A percentile compares a stretch with the other conserved stretches of the same genome.
Evolutionary conservation across 2,888 invertebrate species (phyloP).

Genomic region (Furcula furcula): DNA sequence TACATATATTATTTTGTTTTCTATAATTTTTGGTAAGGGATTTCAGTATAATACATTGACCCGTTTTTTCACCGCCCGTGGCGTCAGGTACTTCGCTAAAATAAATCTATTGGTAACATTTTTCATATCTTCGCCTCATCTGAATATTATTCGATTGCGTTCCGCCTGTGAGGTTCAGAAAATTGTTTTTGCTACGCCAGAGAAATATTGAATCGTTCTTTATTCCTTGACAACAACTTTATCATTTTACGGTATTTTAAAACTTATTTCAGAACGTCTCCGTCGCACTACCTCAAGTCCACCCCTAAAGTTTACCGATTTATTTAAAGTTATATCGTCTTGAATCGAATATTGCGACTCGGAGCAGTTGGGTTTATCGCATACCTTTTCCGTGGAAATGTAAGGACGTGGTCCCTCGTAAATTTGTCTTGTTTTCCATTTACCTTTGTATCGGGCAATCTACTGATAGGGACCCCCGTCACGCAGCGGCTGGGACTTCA

Average conservation of each 20-base stretch:
- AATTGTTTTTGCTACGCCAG: slow-evolving; percentile 44
- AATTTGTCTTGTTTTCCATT: slow-evolving; percentile 56
- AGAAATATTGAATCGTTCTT: slow-evolving; percentile 36
- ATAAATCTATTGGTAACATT: slow-evolving; percentile 42
- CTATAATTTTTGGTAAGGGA: slow-evolving; percentile 4
- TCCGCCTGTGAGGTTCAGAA: slow-evolving; percentile 37
- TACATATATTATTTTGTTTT: too few species aligned
- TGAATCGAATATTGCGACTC: slow-evolving; percentile 36
- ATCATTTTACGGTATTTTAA: slow-evolving; percentile 26
- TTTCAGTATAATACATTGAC: slow-evolving; percentile 19
- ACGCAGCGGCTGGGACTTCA: slow-evolving; percentile 46
- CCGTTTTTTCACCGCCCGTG: slow-evolving; percentile 22
- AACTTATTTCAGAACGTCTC: slow-evolving; percentile 25
- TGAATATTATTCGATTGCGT: slow-evolving; percentile 59
- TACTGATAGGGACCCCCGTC: slow-evolving; percentile 43
- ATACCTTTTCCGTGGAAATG: slow-evolving; percentile 38
- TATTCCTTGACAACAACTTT: slow-evolving; percentile 24
- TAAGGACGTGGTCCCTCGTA: slow-evolving; percentile 49
- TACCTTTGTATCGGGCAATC: slow-evolving; percentile 48
- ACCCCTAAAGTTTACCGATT: slow-evolving; percentile 24
- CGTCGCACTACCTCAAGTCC: slow-evolving; percentile 11
- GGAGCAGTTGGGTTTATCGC: slow-evolving; percentile 35
- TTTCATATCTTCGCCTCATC: slow-evolving; percentile 48
- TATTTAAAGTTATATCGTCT: slow-evolving; percentile 31
- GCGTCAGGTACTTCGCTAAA: slow-evolving; percentile 27